Conservation (phyloP, 2,888 invertebrate genomes). For the Drosophila falleni region DNA sequence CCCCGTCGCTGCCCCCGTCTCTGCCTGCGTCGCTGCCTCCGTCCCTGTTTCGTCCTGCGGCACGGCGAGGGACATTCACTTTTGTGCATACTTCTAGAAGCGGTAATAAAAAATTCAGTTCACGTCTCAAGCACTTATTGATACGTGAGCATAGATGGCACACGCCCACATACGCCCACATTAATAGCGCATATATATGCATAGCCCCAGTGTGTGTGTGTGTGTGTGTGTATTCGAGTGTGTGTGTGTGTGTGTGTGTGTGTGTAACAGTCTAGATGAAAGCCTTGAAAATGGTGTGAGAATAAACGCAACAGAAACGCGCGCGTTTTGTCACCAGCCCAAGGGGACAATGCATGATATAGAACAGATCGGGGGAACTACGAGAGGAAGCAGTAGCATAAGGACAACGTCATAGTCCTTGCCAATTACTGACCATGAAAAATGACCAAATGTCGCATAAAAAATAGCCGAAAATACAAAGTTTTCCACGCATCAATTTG, state of each 20-base stretch:
- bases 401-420: slow-evolving; percentile 32
- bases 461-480: slow-evolving; percentile 49
- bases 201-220: slow-evolving; percentile 37
- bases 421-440: slow-evolving; percentile 67
- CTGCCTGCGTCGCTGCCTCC: slow-evolving; percentile 1
- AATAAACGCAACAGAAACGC: slow-evolving; percentile 26
- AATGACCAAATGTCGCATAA: slow-evolving; percentile 59
- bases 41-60: slow-evolving; percentile 28
- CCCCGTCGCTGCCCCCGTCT: neutral
- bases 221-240: slow-evolving; percentile 7
- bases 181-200: slow-evolving; percentile 74
- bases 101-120: slow-evolving; percentile 76
- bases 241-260: neutral
- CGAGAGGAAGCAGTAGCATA: neutral
- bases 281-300: slow-evolving; percentile 35
- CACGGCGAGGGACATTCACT: slow-evolving; percentile 56
- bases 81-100: slow-evolving; percentile 68
- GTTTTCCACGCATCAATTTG: slow-evolving; percentile 58
- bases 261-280: slow-evolving; percentile 45
- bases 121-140: slow-evolving; percentile 79
- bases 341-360: slow-evolving; percentile 56
- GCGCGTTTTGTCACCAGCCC: slow-evolving; percentile 65
- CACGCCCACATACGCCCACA: slow-evolving; percentile 51
- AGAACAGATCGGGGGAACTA: neutral
- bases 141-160: slow-evolving; percentile 78